These are phyloP conservation scores for Paramormyrops hopkinsi DNA, from an alignment of 2,797 vertebrate species.

Conservation along the genomic window DNA sequence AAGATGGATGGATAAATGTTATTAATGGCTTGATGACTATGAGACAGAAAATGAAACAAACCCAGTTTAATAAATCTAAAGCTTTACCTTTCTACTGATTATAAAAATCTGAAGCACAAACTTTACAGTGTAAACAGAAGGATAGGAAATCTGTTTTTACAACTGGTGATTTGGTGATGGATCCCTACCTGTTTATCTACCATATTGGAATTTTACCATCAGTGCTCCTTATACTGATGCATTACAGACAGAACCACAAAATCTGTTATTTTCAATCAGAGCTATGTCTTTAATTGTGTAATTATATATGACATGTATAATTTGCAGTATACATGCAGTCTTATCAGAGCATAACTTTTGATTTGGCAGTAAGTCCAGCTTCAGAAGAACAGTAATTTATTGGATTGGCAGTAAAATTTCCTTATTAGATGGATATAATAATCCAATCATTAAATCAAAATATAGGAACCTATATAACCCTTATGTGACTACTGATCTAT, in stretches of 20 bases:
- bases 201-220: slow-evolving; percentile 35
- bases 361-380: background rate
- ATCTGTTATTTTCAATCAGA: slow-evolving; percentile 36
- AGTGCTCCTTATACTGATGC: slow-evolving; percentile 37
- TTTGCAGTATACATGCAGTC: background rate
- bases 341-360: background rate
- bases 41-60: background rate
- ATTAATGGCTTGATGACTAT: background rate
- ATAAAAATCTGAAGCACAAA: background rate
- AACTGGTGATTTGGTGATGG: slow-evolving; percentile 28
- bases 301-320: slow-evolving; percentile 35
- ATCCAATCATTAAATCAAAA: background rate
- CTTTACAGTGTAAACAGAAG: background rate
- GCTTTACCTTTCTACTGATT: background rate
- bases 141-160: background rate
- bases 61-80: background rate
- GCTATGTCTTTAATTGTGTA: slow-evolving; percentile 24
- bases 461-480: background rate
- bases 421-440: background rate
- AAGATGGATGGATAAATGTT: background rate
- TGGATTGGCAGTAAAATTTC: background rate
- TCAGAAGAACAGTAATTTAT: background rate
- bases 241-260: slow-evolving; percentile 33
- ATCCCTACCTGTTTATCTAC: slow-evolving; percentile 25
- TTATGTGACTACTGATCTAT: background rate